phyloP scores from a whole-genome alignment of 1,140 invertebrate genomes.

The Apis florea region DNA sequence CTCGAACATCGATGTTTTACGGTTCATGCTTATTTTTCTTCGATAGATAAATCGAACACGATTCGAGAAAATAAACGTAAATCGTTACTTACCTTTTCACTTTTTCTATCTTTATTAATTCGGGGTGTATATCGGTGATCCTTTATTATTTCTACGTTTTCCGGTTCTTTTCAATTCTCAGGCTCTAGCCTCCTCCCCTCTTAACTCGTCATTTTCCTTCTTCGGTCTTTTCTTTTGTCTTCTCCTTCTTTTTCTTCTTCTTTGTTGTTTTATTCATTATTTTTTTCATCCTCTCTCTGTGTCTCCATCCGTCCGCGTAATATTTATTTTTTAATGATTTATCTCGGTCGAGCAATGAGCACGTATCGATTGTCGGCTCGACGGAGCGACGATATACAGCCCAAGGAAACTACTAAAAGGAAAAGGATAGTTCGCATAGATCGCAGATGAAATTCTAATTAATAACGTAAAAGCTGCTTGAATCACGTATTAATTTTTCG shows the following conservation, averaged over 20 bases:
- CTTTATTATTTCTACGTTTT: conserved; percentile 34
- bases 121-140: conserved; percentile 78
- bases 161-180: conserved; percentile 5
- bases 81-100: not conserved
- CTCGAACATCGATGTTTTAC: conserved; percentile 16
- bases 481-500: conserved; percentile 70
- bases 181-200: not conserved
- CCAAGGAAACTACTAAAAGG: conserved; percentile 64
- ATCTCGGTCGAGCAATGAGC: conserved; percentile 65
- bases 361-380: conserved; percentile 74
- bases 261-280: conserved; percentile 58
- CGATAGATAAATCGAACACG: not conserved
- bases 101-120: conserved; percentile 58
- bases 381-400: conserved; percentile 77
- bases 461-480: conserved; percentile 72
- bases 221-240: not conserved
- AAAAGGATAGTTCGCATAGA: conserved; percentile 41
- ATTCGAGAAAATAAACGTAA: not conserved
- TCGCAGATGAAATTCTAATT: conserved; percentile 57
- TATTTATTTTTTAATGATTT: conserved; percentile 67
- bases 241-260: not conserved
- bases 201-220: not conserved
- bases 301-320: conserved; percentile 36
- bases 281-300: conserved; percentile 49
- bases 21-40: conserved; percentile 33